These are phyloP conservation scores for Patagioenas fasciata DNA, from an alignment of 2,113 vertebrate species.

Conservation along the genomic window DNA sequence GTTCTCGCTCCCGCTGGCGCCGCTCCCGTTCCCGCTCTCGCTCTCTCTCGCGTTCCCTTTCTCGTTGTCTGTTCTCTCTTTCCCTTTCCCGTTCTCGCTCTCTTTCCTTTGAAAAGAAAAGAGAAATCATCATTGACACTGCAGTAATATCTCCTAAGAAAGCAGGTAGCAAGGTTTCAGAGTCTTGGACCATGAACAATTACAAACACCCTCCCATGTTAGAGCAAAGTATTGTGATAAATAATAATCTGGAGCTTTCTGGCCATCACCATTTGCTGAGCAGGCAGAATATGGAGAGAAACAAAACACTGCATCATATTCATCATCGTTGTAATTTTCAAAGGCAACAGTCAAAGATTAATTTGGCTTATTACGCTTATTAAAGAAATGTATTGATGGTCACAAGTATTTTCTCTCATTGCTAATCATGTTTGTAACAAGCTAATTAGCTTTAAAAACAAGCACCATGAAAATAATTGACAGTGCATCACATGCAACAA, in stretches of 20 bases:
- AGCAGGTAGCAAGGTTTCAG: fast-evolving
- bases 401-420: neutral
- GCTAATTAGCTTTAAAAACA: neutral
- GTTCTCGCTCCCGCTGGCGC: constrained; percentile 87
- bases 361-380: neutral
- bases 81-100: constrained; percentile 87
- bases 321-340: neutral
- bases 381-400: neutral
- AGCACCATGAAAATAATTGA: neutral
- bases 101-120: constrained; percentile 77
- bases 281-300: neutral
- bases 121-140: neutral
- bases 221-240: fast-evolving
- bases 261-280: neutral
- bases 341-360: neutral
- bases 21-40: constrained; percentile 89
- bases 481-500: fast-evolving
- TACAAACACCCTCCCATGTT: fast-evolving
- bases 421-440: neutral
- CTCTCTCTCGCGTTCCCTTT: constrained; percentile 86
- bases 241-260: neutral
- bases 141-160: fast-evolving
- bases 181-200: neutral
- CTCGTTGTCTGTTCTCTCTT: constrained; percentile 85
- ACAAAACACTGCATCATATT: neutral